phyloP scores from a whole-genome alignment of 2,888 invertebrate genomes.

The Selenia dentaria region DNA sequence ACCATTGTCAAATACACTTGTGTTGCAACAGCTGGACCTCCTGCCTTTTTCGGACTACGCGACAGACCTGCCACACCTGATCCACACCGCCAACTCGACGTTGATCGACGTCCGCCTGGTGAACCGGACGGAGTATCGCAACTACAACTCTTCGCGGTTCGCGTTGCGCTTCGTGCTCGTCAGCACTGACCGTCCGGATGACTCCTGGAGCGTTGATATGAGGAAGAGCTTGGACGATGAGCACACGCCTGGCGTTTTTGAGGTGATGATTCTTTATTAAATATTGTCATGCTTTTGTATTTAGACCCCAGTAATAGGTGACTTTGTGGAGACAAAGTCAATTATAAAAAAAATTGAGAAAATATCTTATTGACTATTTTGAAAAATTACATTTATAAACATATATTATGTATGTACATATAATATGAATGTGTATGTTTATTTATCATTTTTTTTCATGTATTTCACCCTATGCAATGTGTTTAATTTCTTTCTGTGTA shows the following conservation, averaged over 20 bases:
- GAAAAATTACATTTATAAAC: too few relatives aligned
- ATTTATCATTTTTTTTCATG: too few relatives aligned
- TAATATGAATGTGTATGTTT: too few relatives aligned
- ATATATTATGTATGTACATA: too few relatives aligned
- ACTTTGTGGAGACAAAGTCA: too few relatives aligned
- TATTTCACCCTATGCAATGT: too few relatives aligned
- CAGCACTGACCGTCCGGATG: constrained; percentile 62
- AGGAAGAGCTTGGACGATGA: constrained; percentile 88
- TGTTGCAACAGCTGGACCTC: constrained; percentile 76
- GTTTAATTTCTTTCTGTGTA: too few relatives aligned
- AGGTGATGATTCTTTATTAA: constrained; percentile 80
- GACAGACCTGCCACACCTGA: constrained; percentile 84
- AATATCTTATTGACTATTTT: too few relatives aligned
- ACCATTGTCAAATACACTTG: too few relatives aligned
- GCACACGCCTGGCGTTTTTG: constrained; percentile 90
- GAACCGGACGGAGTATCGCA: constrained; percentile 68
- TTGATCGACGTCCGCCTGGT: constrained; percentile 86
- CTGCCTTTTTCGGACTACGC: constrained; percentile 76
- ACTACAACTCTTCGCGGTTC: constrained; percentile 84
- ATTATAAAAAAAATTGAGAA: too few relatives aligned
- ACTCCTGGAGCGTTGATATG: constrained; percentile 64
- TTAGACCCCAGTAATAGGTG: too few relatives aligned
- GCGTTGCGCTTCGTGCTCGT: constrained; percentile 84
- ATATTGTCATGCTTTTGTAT: too few relatives aligned
- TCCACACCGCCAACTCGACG: constrained; percentile 87